Base-by-base conservation (phyloP, 2,797 vertebrate species). In the Hephaestus fuliginosus region DNA sequence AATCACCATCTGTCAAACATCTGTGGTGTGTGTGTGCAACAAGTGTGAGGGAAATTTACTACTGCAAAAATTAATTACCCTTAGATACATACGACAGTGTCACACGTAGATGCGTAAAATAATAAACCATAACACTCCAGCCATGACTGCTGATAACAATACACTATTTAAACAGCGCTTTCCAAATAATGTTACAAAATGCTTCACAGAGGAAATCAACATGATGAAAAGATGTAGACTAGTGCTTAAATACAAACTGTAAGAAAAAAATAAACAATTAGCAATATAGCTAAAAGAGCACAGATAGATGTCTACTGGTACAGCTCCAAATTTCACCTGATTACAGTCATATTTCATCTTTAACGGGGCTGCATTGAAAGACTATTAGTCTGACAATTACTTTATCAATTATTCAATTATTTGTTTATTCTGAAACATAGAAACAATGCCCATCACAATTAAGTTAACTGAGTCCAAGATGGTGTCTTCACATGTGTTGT, bases 1-100 rank as follows among this genome's bases (percentile, higher is more conserved):
- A 81, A 64, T 56, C 69, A 57, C 58, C 70, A 69, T 74, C 78
- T 86, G 84, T 85, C 70, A 91, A 80, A 89, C 82, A 83, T 74
- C 76, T 79, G 76, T 14, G 20, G 17, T 63, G 25, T 25, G 57
- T 33, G 36, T 20, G 36, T 4, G 30, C 52, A 72, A 82, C 68
- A 74, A 80, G 72, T 82, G 43, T 7, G 57, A 62, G n/a, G 43
- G 46, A 72, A 36, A 64, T 61, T 0, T 43, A 75, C 46, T 25
- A 25, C 46, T 18, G 58, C 11, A 80, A 49, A 77, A 76, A 80
- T 33, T 1, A 57, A 77, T 70, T 44, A 74, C n/a, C n/a, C 25
- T 36, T 70, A 60, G 22, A 66, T 63, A 70, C 25, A 10, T 58
- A 64, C 20, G 11, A 30, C 30, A 12, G 20, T 28, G 33, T 80